Conservation (phyloP, 1,140 invertebrate genomes). For the Euwallacea fornicatus region DNA sequence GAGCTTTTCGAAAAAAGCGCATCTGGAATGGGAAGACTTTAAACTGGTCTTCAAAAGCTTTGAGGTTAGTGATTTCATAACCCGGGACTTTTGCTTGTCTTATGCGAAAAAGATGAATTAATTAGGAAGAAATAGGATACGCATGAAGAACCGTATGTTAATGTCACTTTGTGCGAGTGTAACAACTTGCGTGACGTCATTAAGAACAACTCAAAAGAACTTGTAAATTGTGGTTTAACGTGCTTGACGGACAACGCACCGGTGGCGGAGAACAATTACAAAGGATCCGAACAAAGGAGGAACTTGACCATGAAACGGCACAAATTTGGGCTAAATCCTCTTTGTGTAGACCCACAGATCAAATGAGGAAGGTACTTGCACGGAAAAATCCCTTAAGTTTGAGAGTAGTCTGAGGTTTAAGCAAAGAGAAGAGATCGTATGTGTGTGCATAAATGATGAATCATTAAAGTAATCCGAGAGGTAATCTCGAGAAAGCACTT, state of each 20-base stretch:
- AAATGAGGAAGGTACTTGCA: too few relatives aligned
- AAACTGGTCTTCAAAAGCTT: too few relatives aligned
- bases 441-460: conserved; percentile 19
- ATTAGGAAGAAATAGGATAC: too few relatives aligned
- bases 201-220: background rate
- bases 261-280: conserved; percentile 12
- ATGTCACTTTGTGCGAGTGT: too few relatives aligned
- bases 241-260: conserved; percentile 18
- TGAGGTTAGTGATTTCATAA: too few relatives aligned
- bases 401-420: background rate
- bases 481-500: conserved; percentile 16
- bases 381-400: too few relatives aligned
- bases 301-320: conserved; percentile 29
- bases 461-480: conserved; percentile 14
- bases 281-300: conserved; percentile 18
- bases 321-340: conserved; percentile 6
- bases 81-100: background rate
- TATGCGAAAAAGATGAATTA: background rate
- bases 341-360: background rate
- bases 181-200: background rate
- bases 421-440: background rate
- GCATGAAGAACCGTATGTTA: too few relatives aligned
- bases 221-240: conserved; percentile 15
- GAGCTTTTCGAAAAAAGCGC: too few relatives aligned
- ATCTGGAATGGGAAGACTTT: too few relatives aligned